Conservation (phyloP, 30 jellyfish, hydroid and myxozoan species). For the Aurelia aurita region DNA sequence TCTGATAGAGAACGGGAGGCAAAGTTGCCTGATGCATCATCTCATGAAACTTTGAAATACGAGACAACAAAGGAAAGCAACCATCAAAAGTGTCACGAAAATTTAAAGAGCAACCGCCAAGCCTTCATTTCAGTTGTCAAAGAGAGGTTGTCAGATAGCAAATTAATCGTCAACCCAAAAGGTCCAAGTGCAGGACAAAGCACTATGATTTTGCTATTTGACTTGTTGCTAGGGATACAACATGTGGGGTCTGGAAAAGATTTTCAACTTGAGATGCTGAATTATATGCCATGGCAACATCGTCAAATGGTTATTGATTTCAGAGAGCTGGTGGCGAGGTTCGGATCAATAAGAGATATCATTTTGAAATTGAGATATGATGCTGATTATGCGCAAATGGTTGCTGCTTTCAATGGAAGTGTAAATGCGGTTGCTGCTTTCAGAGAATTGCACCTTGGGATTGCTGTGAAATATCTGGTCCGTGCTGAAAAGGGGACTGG, state of each 20-base stretch:
- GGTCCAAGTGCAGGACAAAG: constrained; percentile 78
- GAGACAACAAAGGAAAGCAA: too few relatives aligned
- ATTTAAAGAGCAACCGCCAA: constrained; percentile 1
- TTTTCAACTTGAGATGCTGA: constrained; percentile 53
- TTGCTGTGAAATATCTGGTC: constrained; percentile 48
- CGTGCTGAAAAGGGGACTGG: constrained; percentile 60
- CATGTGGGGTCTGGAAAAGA: constrained; percentile 70
- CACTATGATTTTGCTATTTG: constrained; percentile 55
- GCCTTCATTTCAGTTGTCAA: constrained; percentile 11
- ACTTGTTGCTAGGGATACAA: constrained; percentile 57
- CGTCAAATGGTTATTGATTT: constrained; percentile 27
- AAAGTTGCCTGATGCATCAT: not conserved
- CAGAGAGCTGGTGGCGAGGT: constrained; percentile 3
- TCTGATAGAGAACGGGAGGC: not conserved
- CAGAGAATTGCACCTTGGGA: constrained; percentile 59
- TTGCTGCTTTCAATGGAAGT: constrained; percentile 40
- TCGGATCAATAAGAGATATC: constrained; percentile 46
- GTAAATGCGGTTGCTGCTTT: constrained; percentile 33
- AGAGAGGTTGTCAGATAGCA: not conserved
- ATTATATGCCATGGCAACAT: constrained; percentile 47
- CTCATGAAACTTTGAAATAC: not conserved
- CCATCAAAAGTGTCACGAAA: not conserved
- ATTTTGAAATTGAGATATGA: not conserved
- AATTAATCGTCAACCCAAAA: constrained; percentile 32
- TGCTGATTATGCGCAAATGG: not conserved